A percentile compares a stretch with the other conserved stretches of the same genome.
Evolutionary conservation across 2,113 vertebrate genomes (phyloP).

Genomic region (Tauraco erythrolophus): DNA sequence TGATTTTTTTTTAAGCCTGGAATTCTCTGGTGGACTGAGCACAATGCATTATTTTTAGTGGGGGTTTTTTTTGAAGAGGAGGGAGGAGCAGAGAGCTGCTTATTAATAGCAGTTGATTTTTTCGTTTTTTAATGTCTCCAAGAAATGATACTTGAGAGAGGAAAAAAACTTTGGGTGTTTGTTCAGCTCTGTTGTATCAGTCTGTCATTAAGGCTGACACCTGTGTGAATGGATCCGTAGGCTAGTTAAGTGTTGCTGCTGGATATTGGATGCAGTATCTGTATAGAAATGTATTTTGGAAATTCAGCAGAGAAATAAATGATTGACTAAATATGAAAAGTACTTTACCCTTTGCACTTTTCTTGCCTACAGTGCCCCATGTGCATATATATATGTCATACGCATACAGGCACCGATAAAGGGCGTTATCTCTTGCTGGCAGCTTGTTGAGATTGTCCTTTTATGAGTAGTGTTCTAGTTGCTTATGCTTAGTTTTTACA

Average conservation of each 20-base stretch:
- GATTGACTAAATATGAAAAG: background rate
- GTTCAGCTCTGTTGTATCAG: background rate
- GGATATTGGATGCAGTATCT: background rate
- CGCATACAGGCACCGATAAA: background rate
- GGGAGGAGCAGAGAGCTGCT: background rate
- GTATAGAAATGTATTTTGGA: background rate
- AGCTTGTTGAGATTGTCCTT: background rate
- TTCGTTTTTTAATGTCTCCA: background rate
- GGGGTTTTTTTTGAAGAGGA: background rate
- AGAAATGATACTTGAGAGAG: background rate
- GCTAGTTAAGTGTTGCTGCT: background rate
- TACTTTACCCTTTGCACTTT: background rate
- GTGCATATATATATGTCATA: fast-evolving
- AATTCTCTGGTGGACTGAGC: background rate
- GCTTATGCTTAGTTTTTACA: background rate
- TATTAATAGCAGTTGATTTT: background rate
- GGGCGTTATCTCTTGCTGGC: background rate
- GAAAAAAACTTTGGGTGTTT: background rate
- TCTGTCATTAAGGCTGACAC: background rate
- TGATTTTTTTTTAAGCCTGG: background rate
- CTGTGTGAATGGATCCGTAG: background rate
- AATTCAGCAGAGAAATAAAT: background rate
- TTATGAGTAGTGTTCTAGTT: background rate
- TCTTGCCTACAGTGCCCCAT: background rate
- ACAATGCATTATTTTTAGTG: background rate